A percentile compares a stretch with the other conserved stretches of the same genome.
Evolutionary conservation across 2,113 vertebrate species (phyloP).

Genomic region (Indicator maculatus): DNA sequence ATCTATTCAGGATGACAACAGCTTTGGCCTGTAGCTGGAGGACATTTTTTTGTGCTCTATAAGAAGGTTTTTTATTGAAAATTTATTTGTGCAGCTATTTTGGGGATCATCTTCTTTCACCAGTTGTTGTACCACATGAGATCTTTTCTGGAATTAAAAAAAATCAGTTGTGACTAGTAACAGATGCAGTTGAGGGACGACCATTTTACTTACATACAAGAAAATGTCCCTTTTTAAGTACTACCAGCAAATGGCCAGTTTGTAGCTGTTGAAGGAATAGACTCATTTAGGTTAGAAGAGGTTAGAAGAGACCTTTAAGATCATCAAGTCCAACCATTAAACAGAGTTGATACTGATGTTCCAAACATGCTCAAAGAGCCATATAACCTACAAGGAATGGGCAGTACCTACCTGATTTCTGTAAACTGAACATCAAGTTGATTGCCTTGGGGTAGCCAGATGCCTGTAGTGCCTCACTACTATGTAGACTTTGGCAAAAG

Average conservation of each 20-base stretch:
- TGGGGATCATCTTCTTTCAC: neutral
- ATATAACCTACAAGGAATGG: neutral
- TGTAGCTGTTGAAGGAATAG: neutral
- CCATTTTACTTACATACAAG: neutral
- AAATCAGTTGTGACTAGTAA: neutral
- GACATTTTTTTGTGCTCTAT: neutral
- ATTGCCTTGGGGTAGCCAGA: conserved; percentile 52
- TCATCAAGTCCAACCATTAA: too few relatives aligned
- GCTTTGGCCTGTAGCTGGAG: neutral
- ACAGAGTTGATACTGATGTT: too few relatives aligned
- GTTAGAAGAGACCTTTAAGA: too few relatives aligned
- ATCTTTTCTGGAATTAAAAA: neutral
- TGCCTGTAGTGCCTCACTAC: neutral
- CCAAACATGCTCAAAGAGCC: neutral
- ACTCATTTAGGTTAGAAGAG: too few relatives aligned
- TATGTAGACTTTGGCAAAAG: conserved; percentile 56
- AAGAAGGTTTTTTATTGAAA: neutral
- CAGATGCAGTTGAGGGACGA: neutral
- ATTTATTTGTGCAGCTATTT: neutral
- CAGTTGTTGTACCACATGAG: neutral
- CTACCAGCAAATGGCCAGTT: neutral
- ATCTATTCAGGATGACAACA: neutral
- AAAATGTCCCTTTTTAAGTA: neutral
- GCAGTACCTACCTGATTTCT: conserved; percentile 28
- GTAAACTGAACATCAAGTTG: conserved; percentile 5